Base-by-base conservation (phyloP, 2,888 invertebrate species). In the Meta bourneti region DNA sequence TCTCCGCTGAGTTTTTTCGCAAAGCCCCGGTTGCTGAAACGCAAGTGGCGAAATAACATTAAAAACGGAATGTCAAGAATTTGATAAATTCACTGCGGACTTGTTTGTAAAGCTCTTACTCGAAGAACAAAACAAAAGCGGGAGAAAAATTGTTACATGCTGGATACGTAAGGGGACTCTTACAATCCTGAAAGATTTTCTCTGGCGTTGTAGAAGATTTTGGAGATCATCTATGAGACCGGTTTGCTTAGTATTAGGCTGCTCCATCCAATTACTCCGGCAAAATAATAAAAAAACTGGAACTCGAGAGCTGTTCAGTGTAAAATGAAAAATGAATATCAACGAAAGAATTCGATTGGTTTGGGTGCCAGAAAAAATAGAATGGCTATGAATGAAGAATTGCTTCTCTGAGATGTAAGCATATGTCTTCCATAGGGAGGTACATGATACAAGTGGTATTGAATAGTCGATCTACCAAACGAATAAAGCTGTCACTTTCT, bases 181-280 rank as follows among this genome's bases (percentile, higher is more conserved):
- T 48, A 69, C 69, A 80, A 34, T 34, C 34, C 80, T 69, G 61
- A 54, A 48, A 69, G 48, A 80, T 69, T 49, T 19, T n/a, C n/a
- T 20, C 71, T 20, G 80, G 69, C 82, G 71, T 16, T 49, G 13
- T 0, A 70, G 20, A 51, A 82, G 82, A 82, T 71, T 70, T 82
- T 20, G 9, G 72, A 51, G 82, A 71, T 80, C 80, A 82, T 72
- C 72, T 16, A 69, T 51, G 70, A 71, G 48, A 51, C 70, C 51
- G 70, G 51, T 82, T 82, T 51, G 49, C 71, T 72, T 51, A 49
- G 61, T 34, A 49, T 49, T 72, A 19, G 51, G 51, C 51, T 82
- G 82, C 71, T 82, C 70, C 51, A 82, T 51, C 70, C 71, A 82
- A 82, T 82, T 82, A 82, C 71, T 82, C 72, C 11, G n/a, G 69